These are phyloP conservation scores for Carposina sasakii DNA, from an alignment of 1,140 invertebrate species.

Conservation along the genomic window DNA sequence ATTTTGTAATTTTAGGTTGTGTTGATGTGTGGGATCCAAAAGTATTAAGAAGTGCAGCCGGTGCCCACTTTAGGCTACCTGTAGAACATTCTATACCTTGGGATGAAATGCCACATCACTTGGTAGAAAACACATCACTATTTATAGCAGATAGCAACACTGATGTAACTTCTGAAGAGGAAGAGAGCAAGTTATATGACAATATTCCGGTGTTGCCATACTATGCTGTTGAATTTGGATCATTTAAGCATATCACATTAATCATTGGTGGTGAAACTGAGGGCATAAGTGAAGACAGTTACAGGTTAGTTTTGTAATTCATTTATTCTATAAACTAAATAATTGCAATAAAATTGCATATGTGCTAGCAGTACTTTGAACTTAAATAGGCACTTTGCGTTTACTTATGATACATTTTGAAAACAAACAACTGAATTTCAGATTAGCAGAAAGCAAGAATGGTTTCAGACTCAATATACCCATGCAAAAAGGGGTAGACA, in stretches of 20 bases:
- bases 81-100: constrained; percentile 78
- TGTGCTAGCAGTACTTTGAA: too few species aligned
- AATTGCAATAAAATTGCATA: too few species aligned
- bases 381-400: too few species aligned
- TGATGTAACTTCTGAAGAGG: constrained; percentile 27
- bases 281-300: constrained; percentile 81
- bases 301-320: constrained; percentile 41
- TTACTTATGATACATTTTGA: too few species aligned
- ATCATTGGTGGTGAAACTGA: constrained; percentile 92
- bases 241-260: constrained; percentile 73
- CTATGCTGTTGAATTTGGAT: constrained; percentile 74
- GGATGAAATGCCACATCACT: constrained; percentile 74
- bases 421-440: too few species aligned
- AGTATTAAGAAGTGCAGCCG: constrained; percentile 85
- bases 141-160: constrained; percentile 83
- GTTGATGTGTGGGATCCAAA: constrained; percentile 92
- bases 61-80: constrained; percentile 87
- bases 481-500: constrained; percentile 83
- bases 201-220: constrained; percentile 76
- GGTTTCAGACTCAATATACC: constrained; percentile 85
- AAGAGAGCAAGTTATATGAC: constrained; percentile 28
- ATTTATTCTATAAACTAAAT: too few species aligned
- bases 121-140: constrained; percentile 73
- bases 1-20: constrained; percentile 77
- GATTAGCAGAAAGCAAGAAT: constrained; percentile 62